Evolutionary conservation across 2,113 vertebrate genomes (phyloP), one percentile per base, ranked within the genome.

Genomic region (Okapia johnstoni): DNA sequence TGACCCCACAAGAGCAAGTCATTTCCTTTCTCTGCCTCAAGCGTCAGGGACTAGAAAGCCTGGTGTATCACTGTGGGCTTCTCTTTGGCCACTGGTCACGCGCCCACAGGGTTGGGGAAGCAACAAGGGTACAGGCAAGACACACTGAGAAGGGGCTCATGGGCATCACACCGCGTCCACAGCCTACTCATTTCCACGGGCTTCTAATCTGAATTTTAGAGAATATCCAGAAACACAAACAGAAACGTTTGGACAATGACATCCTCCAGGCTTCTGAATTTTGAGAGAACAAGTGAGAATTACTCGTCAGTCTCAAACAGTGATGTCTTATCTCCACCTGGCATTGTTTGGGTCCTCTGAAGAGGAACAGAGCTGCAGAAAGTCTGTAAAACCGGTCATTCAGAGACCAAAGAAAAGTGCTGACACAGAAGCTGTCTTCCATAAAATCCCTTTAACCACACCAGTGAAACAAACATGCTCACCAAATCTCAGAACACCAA

Each of bases 141-240:
- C 10, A 19, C 0, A 6, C 40, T 30, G 16, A 43, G 26, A 83
- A 54, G 23, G 50, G 21, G 16, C 76, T n/a, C 3, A 11, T 4
- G 0, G 15, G 52, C 50, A 55, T 5, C 40, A 28, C 6, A 5
- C 13, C 15, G 6, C 0, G 0, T 6, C 14, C 25, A 12, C 23
- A 3, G 17, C 19, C 70, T 7, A 33, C 50, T 52, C 58, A 5
- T 33, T 36, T 61, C 26, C 8, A 10, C 0, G 12, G 85, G 58
- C 16, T 55, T 73, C 79, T 48, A 55, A 43, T 7, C 17, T 70
- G 77, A 77, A 23, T 54, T 76, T 55, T 14, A 60, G 46, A 84
- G 21, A 50, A 25, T 0, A 16, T 83, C 48, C 73, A 30, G 4
- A 84, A 76, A 40, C 28, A 36, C 26, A 43, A 54, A 79, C 40